phyloP scores from a whole-genome alignment of 2,113 vertebrate species.

The Vanacampus margaritifer region DNA sequence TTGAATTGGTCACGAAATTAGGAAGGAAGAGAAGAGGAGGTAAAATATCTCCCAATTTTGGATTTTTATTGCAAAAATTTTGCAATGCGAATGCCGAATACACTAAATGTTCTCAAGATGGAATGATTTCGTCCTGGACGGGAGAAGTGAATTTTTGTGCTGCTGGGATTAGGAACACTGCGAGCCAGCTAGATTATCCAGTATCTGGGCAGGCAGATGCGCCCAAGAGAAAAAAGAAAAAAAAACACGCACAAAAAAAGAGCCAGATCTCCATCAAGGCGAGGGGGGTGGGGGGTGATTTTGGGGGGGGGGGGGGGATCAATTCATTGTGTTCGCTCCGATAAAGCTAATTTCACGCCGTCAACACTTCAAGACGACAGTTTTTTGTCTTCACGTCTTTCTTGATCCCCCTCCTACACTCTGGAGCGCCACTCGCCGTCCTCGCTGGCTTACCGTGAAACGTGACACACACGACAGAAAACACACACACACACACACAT shows the following conservation, averaged over 20 bases:
- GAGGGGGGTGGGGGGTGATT: too few relatives aligned
- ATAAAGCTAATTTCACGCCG: constrained; percentile 74
- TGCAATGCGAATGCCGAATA: too few relatives aligned
- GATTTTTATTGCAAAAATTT: too few relatives aligned
- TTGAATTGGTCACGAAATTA: not conserved
- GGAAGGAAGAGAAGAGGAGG: too few relatives aligned
- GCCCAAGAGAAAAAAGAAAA: constrained; percentile 62
- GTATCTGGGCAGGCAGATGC: constrained; percentile 74
- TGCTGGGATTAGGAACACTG: constrained; percentile 69
- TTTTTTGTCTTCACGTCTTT: constrained; percentile 12
- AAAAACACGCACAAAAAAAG: constrained; percentile 25
- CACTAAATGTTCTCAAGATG: too few relatives aligned
- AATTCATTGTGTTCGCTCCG: constrained; percentile 61
- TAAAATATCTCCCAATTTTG: too few relatives aligned
- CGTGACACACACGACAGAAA: constrained; percentile 34
- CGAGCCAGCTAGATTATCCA: constrained; percentile 70
- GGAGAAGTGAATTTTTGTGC: constrained; percentile 53
- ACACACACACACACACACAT: constrained; percentile 35
- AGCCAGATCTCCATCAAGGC: constrained; percentile 71
- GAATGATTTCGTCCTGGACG: constrained; percentile 46
- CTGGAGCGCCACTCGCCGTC: constrained; percentile 7
- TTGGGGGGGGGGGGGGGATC: constrained; percentile 50
- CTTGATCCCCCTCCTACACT: constrained; percentile 12
- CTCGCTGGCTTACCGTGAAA: constrained; percentile 5
- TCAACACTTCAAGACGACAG: constrained; percentile 33